Evolutionary conservation across 2,113 vertebrate species (phyloP).

Genomic region (Eupsittula cactorum): DNA sequence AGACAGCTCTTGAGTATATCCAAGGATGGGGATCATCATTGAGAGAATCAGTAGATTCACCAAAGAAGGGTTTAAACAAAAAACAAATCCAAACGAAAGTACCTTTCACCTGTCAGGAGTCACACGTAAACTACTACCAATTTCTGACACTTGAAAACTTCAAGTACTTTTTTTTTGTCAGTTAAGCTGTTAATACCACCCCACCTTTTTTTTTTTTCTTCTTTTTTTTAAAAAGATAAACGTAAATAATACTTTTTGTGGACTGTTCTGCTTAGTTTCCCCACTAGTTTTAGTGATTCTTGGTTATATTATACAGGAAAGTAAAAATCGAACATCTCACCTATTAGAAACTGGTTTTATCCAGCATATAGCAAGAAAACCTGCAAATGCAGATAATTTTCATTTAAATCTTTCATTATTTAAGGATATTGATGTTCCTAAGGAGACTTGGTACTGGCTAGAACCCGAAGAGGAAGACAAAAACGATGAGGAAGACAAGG

Average conservation of each 20-base stretch:
- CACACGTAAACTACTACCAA: background rate
- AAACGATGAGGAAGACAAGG: slow-evolving; percentile 69
- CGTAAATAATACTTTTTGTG: background rate
- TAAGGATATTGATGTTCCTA: slow-evolving; percentile 83
- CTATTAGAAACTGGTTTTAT: background rate
- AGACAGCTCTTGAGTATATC: background rate
- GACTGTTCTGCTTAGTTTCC: background rate
- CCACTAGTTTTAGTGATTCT: background rate
- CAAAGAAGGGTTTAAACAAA: background rate
- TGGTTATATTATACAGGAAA: background rate
- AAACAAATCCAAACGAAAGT: background rate
- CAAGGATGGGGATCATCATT: background rate
- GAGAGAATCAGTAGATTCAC: background rate
- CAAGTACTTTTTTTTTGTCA: background rate
- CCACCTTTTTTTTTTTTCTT: background rate
- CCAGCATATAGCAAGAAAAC: background rate
- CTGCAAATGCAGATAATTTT: background rate
- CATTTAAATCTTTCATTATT: slow-evolving; percentile 30
- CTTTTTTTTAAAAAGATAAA: background rate
- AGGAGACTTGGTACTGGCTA: slow-evolving; percentile 93
- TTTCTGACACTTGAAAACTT: background rate
- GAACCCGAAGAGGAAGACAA: slow-evolving; percentile 75
- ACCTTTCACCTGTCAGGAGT: background rate
- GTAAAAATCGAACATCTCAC: background rate
- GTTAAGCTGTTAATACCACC: background rate